Base-by-base conservation (phyloP, 2,113 vertebrate genomes). In the Corythornis cristatus region DNA sequence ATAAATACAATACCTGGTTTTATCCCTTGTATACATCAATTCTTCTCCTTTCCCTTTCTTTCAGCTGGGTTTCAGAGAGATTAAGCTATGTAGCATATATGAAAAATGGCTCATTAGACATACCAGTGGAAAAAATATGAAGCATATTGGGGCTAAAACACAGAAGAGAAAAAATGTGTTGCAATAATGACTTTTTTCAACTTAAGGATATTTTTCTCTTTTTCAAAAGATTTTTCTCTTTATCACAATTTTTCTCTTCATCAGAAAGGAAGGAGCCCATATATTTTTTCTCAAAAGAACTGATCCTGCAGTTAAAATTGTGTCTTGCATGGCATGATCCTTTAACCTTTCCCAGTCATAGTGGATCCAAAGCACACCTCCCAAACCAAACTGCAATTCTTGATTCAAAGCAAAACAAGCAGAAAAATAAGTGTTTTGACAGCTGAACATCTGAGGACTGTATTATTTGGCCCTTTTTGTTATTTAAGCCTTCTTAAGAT, bases 21-120 rank as follows among this genome's bases (percentile, higher is more conserved):
- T 73, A 70, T 57, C n/a, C 31, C 25, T 65, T 58, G 33, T 60
- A 70, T 17, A 15, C 57, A 18, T 72, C 48, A 18, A 75, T 71
- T 86, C 22, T 86, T 40, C 19, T 72, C 16, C 67, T 95, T 17
- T 4, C 5, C 19, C 7, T 75, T 89, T 83, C 57, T 73, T 89
- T 79, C 50, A 67, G 46, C 23, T 67, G 51, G 73, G 43, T 60
- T 91, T 85, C 71, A 77, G 40, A 91, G 46, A 85, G 71, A 90
- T 64, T 85, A 95, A 92, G 46, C 77, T 83, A 86, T 80, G n/a
- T n/a, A 76, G 43, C 43, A 70, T 89, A 53, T 79, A 91, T 93
- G 93, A 80, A 80, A 78, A 62, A 91, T 21, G 75, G 78, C 50
- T 93, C 84, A 91, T 96, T 91, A 89, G 68, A 91, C 75, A 67